phyloP scores from a whole-genome alignment of 2,113 vertebrate species.

The Petroica traversi region DNA sequence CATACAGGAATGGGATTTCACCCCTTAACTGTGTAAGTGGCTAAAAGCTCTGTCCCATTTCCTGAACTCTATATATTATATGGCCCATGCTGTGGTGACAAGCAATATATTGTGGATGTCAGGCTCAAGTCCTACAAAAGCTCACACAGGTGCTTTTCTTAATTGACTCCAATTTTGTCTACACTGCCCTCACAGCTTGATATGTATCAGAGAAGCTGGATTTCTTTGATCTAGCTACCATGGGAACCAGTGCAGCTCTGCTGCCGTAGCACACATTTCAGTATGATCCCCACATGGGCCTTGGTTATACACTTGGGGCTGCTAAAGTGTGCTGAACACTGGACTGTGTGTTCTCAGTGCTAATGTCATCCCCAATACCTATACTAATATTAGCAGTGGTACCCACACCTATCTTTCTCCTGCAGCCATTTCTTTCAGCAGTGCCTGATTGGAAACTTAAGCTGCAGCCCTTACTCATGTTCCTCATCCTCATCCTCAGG shows the following conservation, averaged over 20 bases:
- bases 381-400: background rate
- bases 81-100: background rate
- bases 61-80: background rate
- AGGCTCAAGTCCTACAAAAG: background rate
- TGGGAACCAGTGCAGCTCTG: conserved; percentile 1
- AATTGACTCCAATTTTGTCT: background rate
- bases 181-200: background rate
- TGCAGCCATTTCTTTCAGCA: background rate
- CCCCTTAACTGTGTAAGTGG: background rate
- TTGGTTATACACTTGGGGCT: background rate
- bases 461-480: background rate
- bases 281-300: background rate
- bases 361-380: background rate
- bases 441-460: background rate
- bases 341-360: background rate
- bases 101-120: background rate
- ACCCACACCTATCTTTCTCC: background rate
- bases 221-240: background rate
- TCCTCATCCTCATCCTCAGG: background rate
- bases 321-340: background rate
- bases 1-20: background rate
- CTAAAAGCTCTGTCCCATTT: background rate
- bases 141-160: background rate
- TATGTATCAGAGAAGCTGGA: background rate
- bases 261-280: background rate